phyloP scores from a whole-genome alignment of 2,888 invertebrate species.

The Drosophila histrio region DNA sequence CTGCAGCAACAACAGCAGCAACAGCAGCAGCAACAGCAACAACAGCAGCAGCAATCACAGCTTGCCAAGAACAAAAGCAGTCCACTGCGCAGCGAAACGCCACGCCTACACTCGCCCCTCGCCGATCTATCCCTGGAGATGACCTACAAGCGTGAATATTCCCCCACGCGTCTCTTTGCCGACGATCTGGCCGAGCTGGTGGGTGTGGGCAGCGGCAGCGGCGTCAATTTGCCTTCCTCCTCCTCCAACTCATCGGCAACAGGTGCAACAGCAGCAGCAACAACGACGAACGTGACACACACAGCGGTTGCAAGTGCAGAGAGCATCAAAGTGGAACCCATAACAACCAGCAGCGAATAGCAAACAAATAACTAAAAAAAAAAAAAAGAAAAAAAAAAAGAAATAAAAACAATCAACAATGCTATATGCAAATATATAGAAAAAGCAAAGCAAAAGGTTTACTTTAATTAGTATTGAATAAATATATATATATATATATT shows the following conservation, averaged over 20 bases:
- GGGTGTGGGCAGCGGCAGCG: slow-evolving; percentile 47
- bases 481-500: slow-evolving; percentile 4
- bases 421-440: no score
- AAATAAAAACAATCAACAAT: no score
- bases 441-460: slow-evolving; percentile 6
- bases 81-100: slow-evolving; percentile 86
- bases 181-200: slow-evolving; percentile 86
- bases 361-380: slow-evolving; percentile 21
- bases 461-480: slow-evolving; percentile 16
- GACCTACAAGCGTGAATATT: slow-evolving; percentile 86
- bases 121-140: slow-evolving; percentile 87
- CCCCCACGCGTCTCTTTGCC: slow-evolving; percentile 88
- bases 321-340: slow-evolving; percentile 90
- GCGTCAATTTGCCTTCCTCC: slow-evolving; percentile 57
- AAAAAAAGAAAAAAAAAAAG: background rate
- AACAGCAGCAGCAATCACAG: slow-evolving; percentile 33
- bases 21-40: slow-evolving; percentile 45
- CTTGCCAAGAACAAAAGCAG: slow-evolving; percentile 82
- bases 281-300: slow-evolving; percentile 25
- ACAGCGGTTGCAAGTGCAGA: slow-evolving; percentile 28
- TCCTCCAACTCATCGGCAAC: slow-evolving; percentile 36
- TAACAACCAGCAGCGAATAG: slow-evolving; percentile 84
- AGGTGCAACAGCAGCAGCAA: slow-evolving; percentile 4
- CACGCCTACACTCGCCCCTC: slow-evolving; percentile 86
- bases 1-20: slow-evolving; percentile 39